phyloP scores from a whole-genome alignment of 2,113 vertebrate species.

The Oreochromis aureus region DNA sequence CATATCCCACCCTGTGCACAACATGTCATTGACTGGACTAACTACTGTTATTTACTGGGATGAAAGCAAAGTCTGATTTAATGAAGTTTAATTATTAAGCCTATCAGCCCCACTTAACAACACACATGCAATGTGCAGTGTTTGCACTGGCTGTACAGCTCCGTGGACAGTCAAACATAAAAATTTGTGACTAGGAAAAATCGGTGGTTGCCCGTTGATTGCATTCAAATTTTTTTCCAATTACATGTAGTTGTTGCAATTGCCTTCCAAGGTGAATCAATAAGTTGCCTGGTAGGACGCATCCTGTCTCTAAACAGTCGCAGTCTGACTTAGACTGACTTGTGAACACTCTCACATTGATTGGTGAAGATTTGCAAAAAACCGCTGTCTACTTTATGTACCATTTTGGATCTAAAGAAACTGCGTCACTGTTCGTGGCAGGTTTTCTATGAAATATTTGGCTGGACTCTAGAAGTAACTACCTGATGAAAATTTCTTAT shows the following conservation, averaged over 20 bases:
- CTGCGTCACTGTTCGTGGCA: rapidly evolving
- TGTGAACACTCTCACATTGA: neutral
- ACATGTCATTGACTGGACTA: neutral
- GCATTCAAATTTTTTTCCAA: rapidly evolving
- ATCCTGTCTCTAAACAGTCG: neutral
- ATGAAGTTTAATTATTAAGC: neutral
- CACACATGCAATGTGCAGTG: neutral
- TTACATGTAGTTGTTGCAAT: neutral
- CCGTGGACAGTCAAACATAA: neutral
- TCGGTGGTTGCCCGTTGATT: rapidly evolving
- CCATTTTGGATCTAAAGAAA: neutral
- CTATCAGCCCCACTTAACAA: neutral
- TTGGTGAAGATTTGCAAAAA: neutral
- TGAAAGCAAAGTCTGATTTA: neutral
- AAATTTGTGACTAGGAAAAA: neutral
- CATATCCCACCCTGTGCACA: neutral
- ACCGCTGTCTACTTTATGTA: neutral
- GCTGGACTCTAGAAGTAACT: neutral
- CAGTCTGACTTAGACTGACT: neutral
- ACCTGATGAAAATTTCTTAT: neutral
- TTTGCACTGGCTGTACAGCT: neutral
- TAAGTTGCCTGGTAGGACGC: no score
- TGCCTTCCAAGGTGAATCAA: neutral
- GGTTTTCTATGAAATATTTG: neutral
- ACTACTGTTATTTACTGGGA: neutral